Percentiles rank a stretch among this genome's conserved stretches.
Evolutionary conservation across 2,797 vertebrate genomes (phyloP).

Genomic region (Bovichtus variegatus): DNA sequence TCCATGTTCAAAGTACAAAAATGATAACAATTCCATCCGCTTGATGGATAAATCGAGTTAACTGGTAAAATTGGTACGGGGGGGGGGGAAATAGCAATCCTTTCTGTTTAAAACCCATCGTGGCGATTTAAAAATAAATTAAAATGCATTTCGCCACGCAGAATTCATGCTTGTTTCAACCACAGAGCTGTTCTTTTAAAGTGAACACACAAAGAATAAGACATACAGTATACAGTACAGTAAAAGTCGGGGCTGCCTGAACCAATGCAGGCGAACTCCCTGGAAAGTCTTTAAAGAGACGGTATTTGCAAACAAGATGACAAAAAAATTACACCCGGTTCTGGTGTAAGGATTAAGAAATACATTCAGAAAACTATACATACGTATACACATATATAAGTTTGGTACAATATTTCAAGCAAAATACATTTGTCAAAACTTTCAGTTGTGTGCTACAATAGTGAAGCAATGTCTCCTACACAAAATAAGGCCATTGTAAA

Average conservation of each 20-base stretch:
- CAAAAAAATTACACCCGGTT: constrained; percentile 65
- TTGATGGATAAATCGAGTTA: constrained; percentile 22
- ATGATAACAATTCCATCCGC: constrained; percentile 47
- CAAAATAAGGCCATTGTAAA: constrained; percentile 86
- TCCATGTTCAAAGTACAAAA: constrained; percentile 66
- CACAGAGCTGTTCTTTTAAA: constrained; percentile 54
- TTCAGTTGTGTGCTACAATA: constrained; percentile 81
- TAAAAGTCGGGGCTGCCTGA: constrained; percentile 54
- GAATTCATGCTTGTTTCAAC: constrained; percentile 65
- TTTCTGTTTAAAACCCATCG: constrained; percentile 53
- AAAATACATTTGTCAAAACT: constrained; percentile 82
- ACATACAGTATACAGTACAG: constrained; percentile 63
- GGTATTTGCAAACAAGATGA: constrained; percentile 64
- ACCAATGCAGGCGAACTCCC: constrained; percentile 40
- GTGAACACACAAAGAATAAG: constrained; percentile 58
- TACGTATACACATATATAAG: constrained; percentile 78
- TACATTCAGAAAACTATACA: constrained; percentile 86
- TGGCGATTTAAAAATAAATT: constrained; percentile 67
- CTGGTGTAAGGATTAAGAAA: constrained; percentile 75
- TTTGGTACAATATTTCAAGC: constrained; percentile 81
- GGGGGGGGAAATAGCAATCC: constrained; percentile 24
- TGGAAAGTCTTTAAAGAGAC: constrained; percentile 64
- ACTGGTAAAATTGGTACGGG: constrained; percentile 18
- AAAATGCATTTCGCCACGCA: constrained; percentile 58
- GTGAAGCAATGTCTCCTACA: constrained; percentile 75